A percentile compares a stretch with the other conserved stretches of the same genome.
These are phyloP conservation scores for Decapterus maruadsi DNA, from an alignment of 2,797 vertebrate species.

Conservation along the genomic window DNA sequence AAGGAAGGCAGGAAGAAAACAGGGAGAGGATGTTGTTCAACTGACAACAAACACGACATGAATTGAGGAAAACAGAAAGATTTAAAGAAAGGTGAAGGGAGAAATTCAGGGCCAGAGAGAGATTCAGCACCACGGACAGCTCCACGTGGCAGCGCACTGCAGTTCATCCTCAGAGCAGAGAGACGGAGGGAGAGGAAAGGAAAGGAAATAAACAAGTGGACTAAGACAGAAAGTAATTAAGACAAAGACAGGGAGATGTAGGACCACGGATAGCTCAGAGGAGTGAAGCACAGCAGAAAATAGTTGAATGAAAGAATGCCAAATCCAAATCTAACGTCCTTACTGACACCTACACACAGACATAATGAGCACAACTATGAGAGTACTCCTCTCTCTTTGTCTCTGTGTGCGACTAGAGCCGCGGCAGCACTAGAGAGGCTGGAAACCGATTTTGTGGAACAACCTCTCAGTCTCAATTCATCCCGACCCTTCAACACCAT, in stretches of 20 bases:
- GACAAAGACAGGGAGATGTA: background rate
- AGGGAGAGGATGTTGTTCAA: background rate
- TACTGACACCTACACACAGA: background rate
- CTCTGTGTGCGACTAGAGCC: slow-evolving; percentile 12
- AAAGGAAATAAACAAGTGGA: background rate
- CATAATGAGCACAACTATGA: slow-evolving; percentile 6
- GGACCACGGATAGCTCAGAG: background rate
- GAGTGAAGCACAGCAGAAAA: background rate
- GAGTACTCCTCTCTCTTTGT: background rate
- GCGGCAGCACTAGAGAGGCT: background rate
- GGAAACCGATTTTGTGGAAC: background rate
- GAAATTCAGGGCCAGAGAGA: background rate
- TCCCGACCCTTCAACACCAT: background rate
- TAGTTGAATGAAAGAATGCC: background rate
- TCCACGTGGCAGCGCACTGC: background rate
- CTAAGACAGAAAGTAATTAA: background rate
- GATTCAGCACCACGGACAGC: slow-evolving; percentile 46
- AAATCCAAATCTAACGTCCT: background rate
- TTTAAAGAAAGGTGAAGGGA: background rate
- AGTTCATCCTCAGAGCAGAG: background rate
- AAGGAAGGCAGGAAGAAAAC: background rate
- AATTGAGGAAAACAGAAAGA: slow-evolving; percentile 16
- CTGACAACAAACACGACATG: slow-evolving; percentile 1
- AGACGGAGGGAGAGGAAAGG: background rate
- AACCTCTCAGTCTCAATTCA: background rate